Conservation (phyloP, 2,888 invertebrate species). For the Melitaea athalia region DNA sequence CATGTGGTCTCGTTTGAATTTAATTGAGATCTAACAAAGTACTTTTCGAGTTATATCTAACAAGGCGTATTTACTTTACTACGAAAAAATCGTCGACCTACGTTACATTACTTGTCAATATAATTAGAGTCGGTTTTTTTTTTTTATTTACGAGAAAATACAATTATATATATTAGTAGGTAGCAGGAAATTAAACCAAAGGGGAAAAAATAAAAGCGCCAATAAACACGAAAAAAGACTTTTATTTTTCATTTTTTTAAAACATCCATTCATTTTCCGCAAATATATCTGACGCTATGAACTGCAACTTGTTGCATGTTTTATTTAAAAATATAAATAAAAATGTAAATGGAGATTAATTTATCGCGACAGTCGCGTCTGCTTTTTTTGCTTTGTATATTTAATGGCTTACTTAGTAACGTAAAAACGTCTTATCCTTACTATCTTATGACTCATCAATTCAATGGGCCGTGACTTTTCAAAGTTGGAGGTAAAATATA, state of each 20-base stretch:
- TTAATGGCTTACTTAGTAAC: slow-evolving; percentile 27
- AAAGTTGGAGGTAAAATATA: neutral
- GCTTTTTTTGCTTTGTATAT: slow-evolving; percentile 9
- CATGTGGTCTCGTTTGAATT: too few species aligned
- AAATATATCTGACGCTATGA: neutral
- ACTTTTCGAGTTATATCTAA: too few species aligned
- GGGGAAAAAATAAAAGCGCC: neutral
- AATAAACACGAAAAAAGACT: neutral
- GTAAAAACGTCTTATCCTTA: slow-evolving; percentile 15
- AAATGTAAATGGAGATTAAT: slow-evolving; percentile 9
- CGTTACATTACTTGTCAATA: too few species aligned
- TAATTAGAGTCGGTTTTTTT: too few species aligned
- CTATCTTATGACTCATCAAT: slow-evolving; percentile 15
- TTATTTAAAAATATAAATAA: slow-evolving; percentile 1
- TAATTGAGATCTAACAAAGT: too few species aligned
- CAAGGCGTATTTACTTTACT: too few species aligned
- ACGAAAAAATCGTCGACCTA: too few species aligned
- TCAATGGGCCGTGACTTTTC: slow-evolving; percentile 28
- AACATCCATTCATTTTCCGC: slow-evolving; percentile 2
- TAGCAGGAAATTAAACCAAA: neutral
- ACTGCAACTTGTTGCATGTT: slow-evolving; percentile 8
- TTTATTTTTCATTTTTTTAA: neutral
- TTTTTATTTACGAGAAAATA: too few species aligned
- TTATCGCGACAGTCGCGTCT: slow-evolving; percentile 1
- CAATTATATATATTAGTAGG: too few species aligned